Evolutionary conservation across 2,888 invertebrate genomes (phyloP).

Genomic region (Salticus scenicus): DNA sequence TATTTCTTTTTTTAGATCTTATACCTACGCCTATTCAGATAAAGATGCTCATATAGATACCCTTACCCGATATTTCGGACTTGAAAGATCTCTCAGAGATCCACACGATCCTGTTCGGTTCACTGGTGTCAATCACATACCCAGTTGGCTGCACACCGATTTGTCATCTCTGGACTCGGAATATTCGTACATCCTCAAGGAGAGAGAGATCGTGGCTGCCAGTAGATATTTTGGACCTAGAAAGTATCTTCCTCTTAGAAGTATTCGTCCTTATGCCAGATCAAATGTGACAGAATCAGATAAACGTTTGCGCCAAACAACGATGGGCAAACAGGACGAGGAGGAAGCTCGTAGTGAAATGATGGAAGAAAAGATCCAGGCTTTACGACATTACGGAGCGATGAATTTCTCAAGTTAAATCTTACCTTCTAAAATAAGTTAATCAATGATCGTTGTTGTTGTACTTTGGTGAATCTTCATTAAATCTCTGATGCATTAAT

Average conservation of each 20-base stretch:
- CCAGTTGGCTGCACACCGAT: conserved; percentile 38
- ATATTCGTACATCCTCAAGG: conserved; percentile 47
- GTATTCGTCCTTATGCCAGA: conserved; percentile 46
- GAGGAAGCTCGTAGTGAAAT: background rate
- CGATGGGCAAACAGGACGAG: background rate
- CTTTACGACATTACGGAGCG: too few species aligned
- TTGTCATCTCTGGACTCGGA: conserved; percentile 31
- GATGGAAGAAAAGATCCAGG: background rate
- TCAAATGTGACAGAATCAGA: background rate
- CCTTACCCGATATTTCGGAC: conserved; percentile 47
- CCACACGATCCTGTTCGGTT: conserved; percentile 48
- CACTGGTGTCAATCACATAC: conserved; percentile 52
- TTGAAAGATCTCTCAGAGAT: conserved; percentile 25
- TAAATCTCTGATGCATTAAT: too few species aligned
- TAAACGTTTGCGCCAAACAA: background rate
- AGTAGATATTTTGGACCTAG: background rate
- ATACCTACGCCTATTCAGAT: background rate
- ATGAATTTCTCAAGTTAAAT: too few species aligned
- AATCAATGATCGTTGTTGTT: too few species aligned
- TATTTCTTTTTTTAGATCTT: background rate
- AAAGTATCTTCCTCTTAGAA: conserved; percentile 13
- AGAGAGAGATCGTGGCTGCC: conserved; percentile 33
- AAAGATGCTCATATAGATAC: conserved; percentile 1
- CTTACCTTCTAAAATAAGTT: too few species aligned
- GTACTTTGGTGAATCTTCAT: too few species aligned